Conservation (phyloP, 1,140 invertebrate species). For the Ganaspis sp. region DNA sequence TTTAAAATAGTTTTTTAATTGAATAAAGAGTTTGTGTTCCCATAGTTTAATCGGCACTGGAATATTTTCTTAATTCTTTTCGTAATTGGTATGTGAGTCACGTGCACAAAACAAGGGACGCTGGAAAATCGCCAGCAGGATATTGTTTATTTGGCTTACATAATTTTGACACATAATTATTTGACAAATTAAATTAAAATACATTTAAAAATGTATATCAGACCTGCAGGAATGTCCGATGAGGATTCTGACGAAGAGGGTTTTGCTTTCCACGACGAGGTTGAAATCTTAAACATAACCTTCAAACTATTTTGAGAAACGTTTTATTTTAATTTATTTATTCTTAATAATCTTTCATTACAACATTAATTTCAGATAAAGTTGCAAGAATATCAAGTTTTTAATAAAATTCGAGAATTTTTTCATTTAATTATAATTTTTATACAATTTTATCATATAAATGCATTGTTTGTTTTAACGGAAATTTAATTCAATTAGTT, state of each 20-base stretch:
- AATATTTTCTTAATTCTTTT: not conserved
- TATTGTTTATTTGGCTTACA: conserved; percentile 5
- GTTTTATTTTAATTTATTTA: too few species aligned
- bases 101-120: not conserved
- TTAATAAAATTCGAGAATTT: too few species aligned
- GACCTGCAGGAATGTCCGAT: conserved; percentile 49
- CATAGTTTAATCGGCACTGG: not conserved
- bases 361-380: too few species aligned
- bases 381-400: too few species aligned
- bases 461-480: too few species aligned
- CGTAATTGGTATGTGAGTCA: not conserved
- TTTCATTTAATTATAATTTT: too few species aligned
- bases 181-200: conserved; percentile 16
- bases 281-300: conserved; percentile 16
- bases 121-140: conserved; percentile 13
- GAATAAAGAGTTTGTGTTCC: not conserved
- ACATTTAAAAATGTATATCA: conserved; percentile 34
- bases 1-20: not conserved
- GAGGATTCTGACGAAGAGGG: conserved; percentile 43
- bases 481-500: too few species aligned
- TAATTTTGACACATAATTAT: conserved; percentile 32
- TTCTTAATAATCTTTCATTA: too few species aligned
- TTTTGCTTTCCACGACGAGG: conserved; percentile 38
- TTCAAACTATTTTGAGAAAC: not conserved
- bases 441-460: too few species aligned